Percentiles rank a stretch among this genome's conserved stretches.
Evolutionary conservation across 92 coral and sea anemone genomes (phyloP).

Genomic region (Phenganax subtilis): DNA sequence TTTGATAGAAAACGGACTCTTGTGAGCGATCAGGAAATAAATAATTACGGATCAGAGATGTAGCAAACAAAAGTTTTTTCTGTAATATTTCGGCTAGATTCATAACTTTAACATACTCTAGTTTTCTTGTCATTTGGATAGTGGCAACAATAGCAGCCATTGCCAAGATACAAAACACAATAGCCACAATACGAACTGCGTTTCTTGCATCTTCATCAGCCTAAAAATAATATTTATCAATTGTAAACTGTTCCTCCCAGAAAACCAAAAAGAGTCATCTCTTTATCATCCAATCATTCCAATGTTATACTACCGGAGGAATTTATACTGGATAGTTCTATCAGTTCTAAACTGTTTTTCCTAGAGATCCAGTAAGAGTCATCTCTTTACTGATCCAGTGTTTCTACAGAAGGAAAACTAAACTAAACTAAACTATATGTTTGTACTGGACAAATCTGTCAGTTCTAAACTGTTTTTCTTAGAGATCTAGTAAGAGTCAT

Average conservation of each 20-base stretch:
- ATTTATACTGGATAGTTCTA: too few relatives aligned
- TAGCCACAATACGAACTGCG: slow-evolving; percentile 28
- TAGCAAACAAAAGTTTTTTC: background rate
- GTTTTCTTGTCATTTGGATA: slow-evolving; percentile 12
- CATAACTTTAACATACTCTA: background rate
- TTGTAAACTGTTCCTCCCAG: too few relatives aligned
- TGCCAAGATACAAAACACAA: slow-evolving; percentile 28
- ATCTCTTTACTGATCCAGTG: background rate
- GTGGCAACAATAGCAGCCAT: slow-evolving; percentile 32
- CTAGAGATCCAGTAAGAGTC: too few relatives aligned
- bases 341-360: too few relatives aligned
- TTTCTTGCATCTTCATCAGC: slow-evolving; percentile 16
- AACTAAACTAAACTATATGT: background rate
- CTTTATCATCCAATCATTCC: background rate
- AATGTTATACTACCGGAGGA: too few relatives aligned
- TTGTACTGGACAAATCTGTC: background rate
- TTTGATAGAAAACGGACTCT: too few relatives aligned
- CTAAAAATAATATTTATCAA: background rate
- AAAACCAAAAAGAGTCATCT: too few relatives aligned
- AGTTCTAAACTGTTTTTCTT: too few relatives aligned
- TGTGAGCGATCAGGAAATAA: too few relatives aligned
- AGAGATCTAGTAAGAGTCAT: too few relatives aligned
- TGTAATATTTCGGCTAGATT: too few relatives aligned
- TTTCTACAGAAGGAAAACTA: background rate
- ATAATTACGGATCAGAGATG: too few relatives aligned